Evolutionary conservation across 2,888 invertebrate species (phyloP).

Genomic region (Aricia artaxerxes): DNA sequence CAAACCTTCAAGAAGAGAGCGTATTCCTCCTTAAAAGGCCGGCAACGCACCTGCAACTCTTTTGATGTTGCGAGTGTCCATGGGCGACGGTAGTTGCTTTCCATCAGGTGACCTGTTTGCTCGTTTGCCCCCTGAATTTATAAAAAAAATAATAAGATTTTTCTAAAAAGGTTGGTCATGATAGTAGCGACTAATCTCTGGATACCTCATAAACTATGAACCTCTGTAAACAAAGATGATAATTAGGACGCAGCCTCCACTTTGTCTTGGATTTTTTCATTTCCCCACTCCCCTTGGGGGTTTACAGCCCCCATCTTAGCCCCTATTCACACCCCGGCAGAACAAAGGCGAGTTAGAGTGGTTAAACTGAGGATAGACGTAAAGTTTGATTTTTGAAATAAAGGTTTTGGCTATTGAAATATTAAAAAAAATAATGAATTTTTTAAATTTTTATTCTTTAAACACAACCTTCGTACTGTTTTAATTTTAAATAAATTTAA

Average conservation of each 20-base stretch:
- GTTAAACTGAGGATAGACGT: background rate
- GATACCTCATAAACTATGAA: conserved; percentile 2
- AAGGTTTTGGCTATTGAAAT: too few species aligned
- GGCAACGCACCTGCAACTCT: too few species aligned
- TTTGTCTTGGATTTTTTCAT: conserved; percentile 54
- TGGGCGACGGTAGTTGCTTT: too few species aligned
- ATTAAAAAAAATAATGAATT: too few species aligned
- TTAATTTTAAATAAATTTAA: background rate
- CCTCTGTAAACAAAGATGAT: conserved; percentile 27
- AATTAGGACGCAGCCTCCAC: conserved; percentile 36
- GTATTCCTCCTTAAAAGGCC: too few species aligned
- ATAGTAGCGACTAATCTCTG: background rate
- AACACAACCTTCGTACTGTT: background rate
- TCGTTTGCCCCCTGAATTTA: too few species aligned
- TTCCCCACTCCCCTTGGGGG: conserved; percentile 44
- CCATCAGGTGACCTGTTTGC: too few species aligned
- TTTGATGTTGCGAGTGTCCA: too few species aligned
- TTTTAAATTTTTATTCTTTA: too few species aligned
- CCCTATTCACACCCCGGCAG: background rate
- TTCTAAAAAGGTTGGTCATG: background rate
- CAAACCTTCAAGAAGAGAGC: too few species aligned
- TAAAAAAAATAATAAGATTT: too few species aligned
- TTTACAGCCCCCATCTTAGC: background rate
- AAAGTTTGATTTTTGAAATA: too few species aligned
- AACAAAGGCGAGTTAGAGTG: conserved; percentile 17